Evolutionary conservation across 2,888 invertebrate genomes (phyloP).

Genomic region (Norana najaformis): DNA sequence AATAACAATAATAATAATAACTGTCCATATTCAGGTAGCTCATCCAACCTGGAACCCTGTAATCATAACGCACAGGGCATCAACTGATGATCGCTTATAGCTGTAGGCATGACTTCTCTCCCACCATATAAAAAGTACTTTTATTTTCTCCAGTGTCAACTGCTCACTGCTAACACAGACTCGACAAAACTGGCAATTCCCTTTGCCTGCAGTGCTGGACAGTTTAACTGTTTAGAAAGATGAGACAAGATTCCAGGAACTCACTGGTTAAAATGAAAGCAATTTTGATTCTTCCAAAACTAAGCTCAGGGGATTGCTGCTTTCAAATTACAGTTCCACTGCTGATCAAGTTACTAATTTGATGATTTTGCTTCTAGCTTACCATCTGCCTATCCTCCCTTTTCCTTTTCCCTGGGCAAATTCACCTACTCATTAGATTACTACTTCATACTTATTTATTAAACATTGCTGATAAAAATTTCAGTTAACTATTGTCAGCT

Average conservation of each 20-base stretch:
- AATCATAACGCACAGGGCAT: too few species aligned
- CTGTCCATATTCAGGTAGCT: too few species aligned
- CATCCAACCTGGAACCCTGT: too few species aligned
- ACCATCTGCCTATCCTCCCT: neutral
- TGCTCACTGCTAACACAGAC: neutral
- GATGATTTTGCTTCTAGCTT: neutral
- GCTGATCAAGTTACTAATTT: neutral
- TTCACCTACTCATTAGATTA: neutral
- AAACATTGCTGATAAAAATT: too few species aligned
- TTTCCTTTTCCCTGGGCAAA: neutral
- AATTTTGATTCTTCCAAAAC: neutral
- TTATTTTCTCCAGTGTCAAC: neutral
- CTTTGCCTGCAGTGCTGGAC: neutral
- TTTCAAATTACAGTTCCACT: neutral
- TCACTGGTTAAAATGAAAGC: neutral
- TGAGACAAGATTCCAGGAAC: neutral
- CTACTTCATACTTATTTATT: too few species aligned
- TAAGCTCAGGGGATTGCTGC: neutral
- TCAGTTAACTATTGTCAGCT: neutral
- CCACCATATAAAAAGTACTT: neutral
- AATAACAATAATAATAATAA: too few species aligned
- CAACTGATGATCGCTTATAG: too few species aligned
- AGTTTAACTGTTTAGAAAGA: neutral
- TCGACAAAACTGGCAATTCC: neutral
- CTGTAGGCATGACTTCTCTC: neutral